Conservation (phyloP, 2,113 vertebrate genomes). For the Equus quagga region DNA sequence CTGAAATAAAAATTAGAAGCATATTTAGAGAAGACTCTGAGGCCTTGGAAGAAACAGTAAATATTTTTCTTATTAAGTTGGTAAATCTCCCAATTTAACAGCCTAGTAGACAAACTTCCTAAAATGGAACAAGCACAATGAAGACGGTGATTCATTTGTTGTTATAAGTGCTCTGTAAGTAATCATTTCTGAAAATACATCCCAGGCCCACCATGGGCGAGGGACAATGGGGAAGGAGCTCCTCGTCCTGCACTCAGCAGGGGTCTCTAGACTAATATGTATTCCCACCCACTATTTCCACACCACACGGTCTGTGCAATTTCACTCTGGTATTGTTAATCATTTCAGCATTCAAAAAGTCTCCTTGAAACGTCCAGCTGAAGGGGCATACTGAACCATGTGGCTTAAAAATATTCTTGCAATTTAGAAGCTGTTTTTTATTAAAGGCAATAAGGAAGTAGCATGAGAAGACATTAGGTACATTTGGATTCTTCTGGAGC, state of each 20-base stretch:
- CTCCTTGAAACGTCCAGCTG: constrained; percentile 44
- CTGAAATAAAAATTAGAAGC: background rate
- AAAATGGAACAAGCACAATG: background rate
- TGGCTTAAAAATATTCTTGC: constrained; percentile 49
- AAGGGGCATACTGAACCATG: constrained; percentile 48
- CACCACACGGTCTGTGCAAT: background rate
- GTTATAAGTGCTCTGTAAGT: constrained; percentile 60
- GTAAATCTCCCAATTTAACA: constrained; percentile 59
- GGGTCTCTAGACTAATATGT: background rate
- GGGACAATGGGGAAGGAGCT: background rate
- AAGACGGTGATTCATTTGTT: constrained; percentile 55
- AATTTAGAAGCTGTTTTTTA: constrained; percentile 34
- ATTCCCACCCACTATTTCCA: constrained; percentile 9
- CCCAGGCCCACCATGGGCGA: constrained; percentile 25
- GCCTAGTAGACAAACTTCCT: constrained; percentile 23
- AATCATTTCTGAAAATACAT: constrained; percentile 70
- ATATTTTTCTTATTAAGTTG: constrained; percentile 51
- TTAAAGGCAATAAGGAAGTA: background rate
- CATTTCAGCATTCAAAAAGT: constrained; percentile 55
- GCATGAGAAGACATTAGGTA: background rate
- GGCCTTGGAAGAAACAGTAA: constrained; percentile 32
- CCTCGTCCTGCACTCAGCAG: background rate
- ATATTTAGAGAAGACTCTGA: background rate
- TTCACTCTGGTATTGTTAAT: constrained; percentile 1
- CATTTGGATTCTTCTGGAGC: background rate